Percentiles rank a stretch among this genome's conserved stretches.
These are phyloP conservation scores for Polia nebulosa DNA, from an alignment of 2,888 invertebrate species.

Conservation along the genomic window DNA sequence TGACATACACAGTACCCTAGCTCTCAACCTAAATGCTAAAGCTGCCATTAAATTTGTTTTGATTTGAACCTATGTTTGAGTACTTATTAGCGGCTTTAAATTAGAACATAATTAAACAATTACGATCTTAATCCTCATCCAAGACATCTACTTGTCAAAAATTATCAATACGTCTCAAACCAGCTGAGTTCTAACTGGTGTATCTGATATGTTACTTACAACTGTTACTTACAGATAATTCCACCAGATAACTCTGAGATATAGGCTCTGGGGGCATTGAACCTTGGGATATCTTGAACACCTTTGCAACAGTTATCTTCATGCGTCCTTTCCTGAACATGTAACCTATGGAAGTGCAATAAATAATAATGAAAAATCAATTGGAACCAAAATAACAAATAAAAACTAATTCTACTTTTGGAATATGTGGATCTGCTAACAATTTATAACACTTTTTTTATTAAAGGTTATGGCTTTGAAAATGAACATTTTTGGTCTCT, in stretches of 20 bases:
- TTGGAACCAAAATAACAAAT: neutral
- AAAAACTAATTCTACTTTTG: no score
- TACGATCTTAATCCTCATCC: neutral
- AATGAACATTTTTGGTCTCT: neutral
- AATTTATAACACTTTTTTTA: no score
- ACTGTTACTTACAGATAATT: slow-evolving; percentile 93
- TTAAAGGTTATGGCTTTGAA: neutral
- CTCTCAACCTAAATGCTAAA: no score
- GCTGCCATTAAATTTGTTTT: neutral
- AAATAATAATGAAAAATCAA: slow-evolving; percentile 3
- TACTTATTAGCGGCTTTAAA: neutral
- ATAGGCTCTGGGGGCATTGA: slow-evolving; percentile 96
- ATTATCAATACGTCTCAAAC: neutral
- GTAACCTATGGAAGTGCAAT: slow-evolving; percentile 89
- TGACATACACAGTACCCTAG: no score
- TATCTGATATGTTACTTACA: slow-evolving; percentile 14
- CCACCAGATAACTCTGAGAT: slow-evolving; percentile 98
- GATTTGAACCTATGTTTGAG: neutral
- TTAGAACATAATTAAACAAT: no score
- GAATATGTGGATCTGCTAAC: no score
- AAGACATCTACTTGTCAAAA: no score
- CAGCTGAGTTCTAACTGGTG: neutral
- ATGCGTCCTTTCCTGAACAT: slow-evolving; percentile 99
- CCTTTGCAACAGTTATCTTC: slow-evolving; percentile 99
- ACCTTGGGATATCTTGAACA: slow-evolving; percentile 94